Evolutionary conservation across 2,888 invertebrate species (phyloP).

Genomic region (Rotaria socialis): DNA sequence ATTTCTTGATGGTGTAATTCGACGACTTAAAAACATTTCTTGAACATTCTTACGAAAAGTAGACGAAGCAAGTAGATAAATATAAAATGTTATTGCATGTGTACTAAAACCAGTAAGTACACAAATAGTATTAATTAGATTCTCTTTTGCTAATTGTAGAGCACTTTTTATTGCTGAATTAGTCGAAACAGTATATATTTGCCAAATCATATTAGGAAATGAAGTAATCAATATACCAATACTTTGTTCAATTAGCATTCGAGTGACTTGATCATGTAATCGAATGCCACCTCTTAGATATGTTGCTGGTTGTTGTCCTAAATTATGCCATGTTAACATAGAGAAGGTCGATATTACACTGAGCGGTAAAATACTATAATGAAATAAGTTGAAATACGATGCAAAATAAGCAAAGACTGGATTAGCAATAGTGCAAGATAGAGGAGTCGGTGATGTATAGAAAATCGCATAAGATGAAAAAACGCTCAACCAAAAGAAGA

Average conservation of each 20-base stretch:
- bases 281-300: not conserved
- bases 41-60: not conserved
- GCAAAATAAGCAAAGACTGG: not conserved
- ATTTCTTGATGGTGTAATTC: not conserved
- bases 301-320: not conserved
- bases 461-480: not conserved
- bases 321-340: not conserved
- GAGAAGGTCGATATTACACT: not conserved
- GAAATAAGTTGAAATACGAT: not conserved
- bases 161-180: not conserved
- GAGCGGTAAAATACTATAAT: not conserved
- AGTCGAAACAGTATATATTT: not conserved
- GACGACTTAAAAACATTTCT: not conserved
- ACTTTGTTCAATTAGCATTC: not conserved
- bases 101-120: not conserved
- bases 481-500: not conserved
- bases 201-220: not conserved
- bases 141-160: not conserved
- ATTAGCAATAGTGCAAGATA: not conserved
- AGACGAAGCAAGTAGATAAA: not conserved
- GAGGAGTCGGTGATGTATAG: not conserved
- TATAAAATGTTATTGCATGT: not conserved
- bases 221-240: not conserved
- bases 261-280: not conserved
- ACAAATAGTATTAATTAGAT: not conserved